Evolutionary conservation across 1,140 invertebrate species (phyloP).

Genomic region (Nylanderia fulva): DNA sequence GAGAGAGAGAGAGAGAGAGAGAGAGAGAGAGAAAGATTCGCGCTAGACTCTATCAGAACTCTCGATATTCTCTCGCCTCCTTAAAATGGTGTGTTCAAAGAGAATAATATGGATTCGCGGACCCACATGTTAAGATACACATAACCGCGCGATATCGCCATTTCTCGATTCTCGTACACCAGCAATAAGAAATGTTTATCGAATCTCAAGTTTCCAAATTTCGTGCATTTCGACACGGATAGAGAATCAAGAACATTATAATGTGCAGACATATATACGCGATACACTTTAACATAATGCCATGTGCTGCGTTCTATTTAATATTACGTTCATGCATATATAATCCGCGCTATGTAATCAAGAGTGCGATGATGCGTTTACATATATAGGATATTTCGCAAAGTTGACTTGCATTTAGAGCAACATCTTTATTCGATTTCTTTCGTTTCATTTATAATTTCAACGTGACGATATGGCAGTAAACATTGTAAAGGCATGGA

Average conservation of each 20-base stretch:
- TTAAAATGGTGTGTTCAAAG: conserved; percentile 31
- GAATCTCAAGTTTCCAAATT: conserved; percentile 17
- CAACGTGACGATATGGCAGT: not conserved
- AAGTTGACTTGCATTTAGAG: not conserved
- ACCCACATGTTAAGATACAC: not conserved
- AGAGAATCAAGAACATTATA: conserved; percentile 52
- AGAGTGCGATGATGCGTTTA: not conserved
- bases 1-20: too few species aligned
- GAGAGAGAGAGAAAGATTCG: too few species aligned
- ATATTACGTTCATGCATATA: conserved; percentile 12
- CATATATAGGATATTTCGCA: conserved; percentile 16
- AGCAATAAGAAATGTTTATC: conserved; percentile 9
- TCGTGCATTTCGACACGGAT: not conserved
- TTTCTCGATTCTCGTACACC: conserved; percentile 24
- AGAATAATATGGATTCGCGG: not conserved
- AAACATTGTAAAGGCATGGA: not conserved
- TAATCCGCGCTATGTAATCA: conserved; percentile 15
- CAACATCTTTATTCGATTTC: conserved; percentile 4
- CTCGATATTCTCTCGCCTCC: conserved; percentile 5
- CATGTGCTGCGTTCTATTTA: not conserved
- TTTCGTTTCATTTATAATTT: not conserved
- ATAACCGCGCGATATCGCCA: not conserved
- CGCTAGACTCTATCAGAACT: conserved; percentile 22
- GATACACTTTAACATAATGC: conserved; percentile 65
- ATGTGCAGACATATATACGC: conserved; percentile 35